Conservation (phyloP, 2,888 invertebrate species). For the Tethea ocularis region DNA sequence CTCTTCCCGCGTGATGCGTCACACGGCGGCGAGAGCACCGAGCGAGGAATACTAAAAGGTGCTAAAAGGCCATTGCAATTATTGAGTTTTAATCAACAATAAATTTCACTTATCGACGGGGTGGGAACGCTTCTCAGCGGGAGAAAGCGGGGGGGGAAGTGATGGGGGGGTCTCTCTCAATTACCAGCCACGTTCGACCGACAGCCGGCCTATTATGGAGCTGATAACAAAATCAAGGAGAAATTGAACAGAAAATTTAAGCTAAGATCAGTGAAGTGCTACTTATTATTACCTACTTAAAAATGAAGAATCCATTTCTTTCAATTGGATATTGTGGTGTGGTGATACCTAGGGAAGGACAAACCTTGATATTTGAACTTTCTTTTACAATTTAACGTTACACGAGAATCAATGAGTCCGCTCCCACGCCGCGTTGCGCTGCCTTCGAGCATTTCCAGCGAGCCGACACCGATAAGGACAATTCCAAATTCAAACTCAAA, state of each 20-base stretch:
- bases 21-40: too few relatives aligned
- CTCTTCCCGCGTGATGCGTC: too few relatives aligned
- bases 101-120: background rate
- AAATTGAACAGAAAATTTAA: background rate
- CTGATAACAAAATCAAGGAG: background rate
- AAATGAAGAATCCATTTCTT: too few relatives aligned
- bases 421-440: too few relatives aligned
- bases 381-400: background rate
- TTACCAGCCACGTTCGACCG: background rate
- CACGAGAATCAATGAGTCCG: background rate
- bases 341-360: background rate
- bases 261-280: background rate
- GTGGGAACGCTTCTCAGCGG: background rate
- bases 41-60: too few relatives aligned
- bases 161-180: background rate
- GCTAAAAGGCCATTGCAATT: background rate
- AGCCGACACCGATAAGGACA: background rate
- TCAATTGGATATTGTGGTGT: background rate
- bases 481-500: background rate
- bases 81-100: conserved; percentile 6
- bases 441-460: background rate
- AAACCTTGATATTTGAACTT: background rate
- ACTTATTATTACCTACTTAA: background rate
- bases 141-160: background rate
- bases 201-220: background rate